These are phyloP conservation scores for Helogale parvula DNA, from an alignment of 2,113 vertebrate genomes.

Conservation along the genomic window DNA sequence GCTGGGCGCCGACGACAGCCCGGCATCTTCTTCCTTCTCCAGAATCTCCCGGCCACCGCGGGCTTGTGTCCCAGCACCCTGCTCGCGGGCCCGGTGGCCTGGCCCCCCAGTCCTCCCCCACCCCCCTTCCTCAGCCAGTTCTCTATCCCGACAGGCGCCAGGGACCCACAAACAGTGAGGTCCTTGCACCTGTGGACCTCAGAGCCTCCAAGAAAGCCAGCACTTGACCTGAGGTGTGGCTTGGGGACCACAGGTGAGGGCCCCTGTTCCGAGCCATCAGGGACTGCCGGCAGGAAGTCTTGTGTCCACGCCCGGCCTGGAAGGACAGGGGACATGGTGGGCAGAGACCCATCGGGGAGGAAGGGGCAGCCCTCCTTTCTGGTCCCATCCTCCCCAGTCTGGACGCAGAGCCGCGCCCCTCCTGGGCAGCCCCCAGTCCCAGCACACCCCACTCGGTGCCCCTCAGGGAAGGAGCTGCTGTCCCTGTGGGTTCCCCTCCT, in stretches of 20 bases:
- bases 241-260: not conserved
- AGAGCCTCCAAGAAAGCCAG: not conserved
- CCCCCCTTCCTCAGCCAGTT: rapidly evolving
- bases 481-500: rapidly evolving
- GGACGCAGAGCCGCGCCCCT: not conserved
- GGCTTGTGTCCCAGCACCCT: not conserved
- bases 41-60: rapidly evolving
- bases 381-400: not conserved
- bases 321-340: rapidly evolving
- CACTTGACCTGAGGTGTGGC: rapidly evolving
- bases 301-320: rapidly evolving
- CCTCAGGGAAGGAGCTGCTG: not conserved
- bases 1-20: not conserved
- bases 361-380: not conserved
- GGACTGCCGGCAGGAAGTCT: not conserved
- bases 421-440: rapidly evolving
- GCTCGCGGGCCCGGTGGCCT: rapidly evolving
- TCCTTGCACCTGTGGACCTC: not conserved
- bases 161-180: not conserved
- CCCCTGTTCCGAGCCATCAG: not conserved
- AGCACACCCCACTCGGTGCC: rapidly evolving
- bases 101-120: rapidly evolving
- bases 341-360: not conserved
- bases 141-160: not conserved
- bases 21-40: not conserved